Conservation (phyloP, 2,888 invertebrate genomes). For the Charanyca ferruginea region DNA sequence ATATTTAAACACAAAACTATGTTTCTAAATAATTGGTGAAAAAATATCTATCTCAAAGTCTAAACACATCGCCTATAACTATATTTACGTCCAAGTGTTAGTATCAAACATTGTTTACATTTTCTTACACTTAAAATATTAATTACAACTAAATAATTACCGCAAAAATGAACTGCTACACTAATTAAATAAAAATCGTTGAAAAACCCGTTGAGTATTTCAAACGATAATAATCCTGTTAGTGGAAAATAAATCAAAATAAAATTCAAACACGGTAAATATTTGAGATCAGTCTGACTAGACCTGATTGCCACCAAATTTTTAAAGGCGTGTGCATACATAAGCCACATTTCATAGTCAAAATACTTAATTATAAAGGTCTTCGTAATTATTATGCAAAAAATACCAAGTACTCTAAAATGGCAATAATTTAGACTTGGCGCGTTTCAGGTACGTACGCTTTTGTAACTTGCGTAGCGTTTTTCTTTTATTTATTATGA, state of each 20-base stretch:
- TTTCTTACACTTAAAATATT: slow-evolving; percentile 47
- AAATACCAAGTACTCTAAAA: slow-evolving; percentile 64
- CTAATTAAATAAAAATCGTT: slow-evolving; percentile 17
- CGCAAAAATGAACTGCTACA: slow-evolving; percentile 38
- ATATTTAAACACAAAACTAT: slow-evolving; percentile 41
- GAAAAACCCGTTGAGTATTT: slow-evolving; percentile 12
- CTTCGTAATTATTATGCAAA: slow-evolving; percentile 71
- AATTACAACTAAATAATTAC: slow-evolving; percentile 43
- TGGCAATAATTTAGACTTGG: slow-evolving; percentile 72
- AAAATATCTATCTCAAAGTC: slow-evolving; percentile 38
- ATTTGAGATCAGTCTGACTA: slow-evolving; percentile 80
- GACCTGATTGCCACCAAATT: slow-evolving; percentile 79
- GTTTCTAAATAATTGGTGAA: slow-evolving; percentile 35
- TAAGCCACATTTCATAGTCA: slow-evolving; percentile 59
- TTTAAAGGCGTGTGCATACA: slow-evolving; percentile 54
- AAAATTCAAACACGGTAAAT: slow-evolving; percentile 53
- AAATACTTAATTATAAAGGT: slow-evolving; percentile 61
- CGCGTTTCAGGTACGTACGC: slow-evolving; percentile 72
- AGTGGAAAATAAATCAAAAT: slow-evolving; percentile 50
- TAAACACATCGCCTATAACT: slow-evolving; percentile 34
- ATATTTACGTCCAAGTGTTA: slow-evolving; percentile 52
- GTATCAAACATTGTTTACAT: slow-evolving; percentile 57
- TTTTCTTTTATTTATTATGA: slow-evolving; percentile 33
- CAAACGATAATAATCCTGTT: slow-evolving; percentile 33
- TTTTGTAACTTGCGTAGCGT: slow-evolving; percentile 62